A percentile compares a stretch with the other conserved stretches of the same genome.
Conservation (phyloP, 2,888 invertebrate species). For the Xestia sexstrigata region DNA sequence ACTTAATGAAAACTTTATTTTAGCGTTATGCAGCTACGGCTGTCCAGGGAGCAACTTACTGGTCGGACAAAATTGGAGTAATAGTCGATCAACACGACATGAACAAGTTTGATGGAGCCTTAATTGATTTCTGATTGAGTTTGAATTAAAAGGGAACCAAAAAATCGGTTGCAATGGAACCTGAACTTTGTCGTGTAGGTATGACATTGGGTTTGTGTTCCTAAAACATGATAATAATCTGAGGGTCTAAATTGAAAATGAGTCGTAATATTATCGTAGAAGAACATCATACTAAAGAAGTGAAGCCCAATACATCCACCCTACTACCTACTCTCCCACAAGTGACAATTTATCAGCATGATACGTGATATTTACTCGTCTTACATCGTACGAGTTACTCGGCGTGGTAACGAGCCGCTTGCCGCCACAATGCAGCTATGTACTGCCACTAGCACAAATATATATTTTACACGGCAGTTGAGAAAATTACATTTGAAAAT, state of each 20-base stretch:
- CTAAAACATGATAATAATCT: neutral
- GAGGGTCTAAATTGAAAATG: neutral
- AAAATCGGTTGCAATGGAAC: neutral
- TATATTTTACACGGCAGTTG: neutral
- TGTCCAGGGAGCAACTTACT: neutral
- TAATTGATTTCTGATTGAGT: neutral
- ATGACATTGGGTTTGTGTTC: neutral
- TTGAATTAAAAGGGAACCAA: neutral
- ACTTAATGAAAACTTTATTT: neutral
- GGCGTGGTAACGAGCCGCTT: neutral
- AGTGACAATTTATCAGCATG: neutral
- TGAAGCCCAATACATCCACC: neutral
- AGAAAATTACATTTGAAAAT: neutral
- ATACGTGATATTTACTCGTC: conserved; percentile 2
- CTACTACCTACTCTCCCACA: too few relatives aligned
- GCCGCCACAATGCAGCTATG: neutral
- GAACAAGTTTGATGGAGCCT: neutral
- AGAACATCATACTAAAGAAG: neutral
- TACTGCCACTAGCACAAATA: neutral
- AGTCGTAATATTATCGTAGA: neutral
- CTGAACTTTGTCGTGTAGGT: neutral
- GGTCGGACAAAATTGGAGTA: neutral
- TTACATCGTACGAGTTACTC: neutral
- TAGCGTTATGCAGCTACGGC: neutral
- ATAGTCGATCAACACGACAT: neutral